Conservation (phyloP, 2,113 vertebrate species). For the Geococcyx californianus region DNA sequence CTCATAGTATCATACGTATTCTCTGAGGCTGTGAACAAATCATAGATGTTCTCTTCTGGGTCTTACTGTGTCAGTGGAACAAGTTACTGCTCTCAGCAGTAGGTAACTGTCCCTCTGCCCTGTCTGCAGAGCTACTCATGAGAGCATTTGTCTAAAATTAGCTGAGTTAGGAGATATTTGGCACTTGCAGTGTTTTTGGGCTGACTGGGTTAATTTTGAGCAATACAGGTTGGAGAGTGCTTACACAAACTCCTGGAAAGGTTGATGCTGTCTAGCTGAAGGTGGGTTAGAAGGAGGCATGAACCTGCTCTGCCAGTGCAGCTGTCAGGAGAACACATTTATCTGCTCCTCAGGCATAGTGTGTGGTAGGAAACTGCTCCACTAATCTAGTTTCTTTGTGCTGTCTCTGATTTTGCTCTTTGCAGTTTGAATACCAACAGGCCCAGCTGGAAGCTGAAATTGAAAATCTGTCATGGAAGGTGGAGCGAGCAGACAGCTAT, state of each 20-base stretch:
- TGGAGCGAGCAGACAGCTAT: constrained; percentile 96
- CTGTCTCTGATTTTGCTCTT: background rate
- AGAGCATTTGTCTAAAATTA: background rate
- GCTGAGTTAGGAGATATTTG: background rate
- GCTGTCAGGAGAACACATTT: background rate
- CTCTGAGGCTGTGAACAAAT: background rate
- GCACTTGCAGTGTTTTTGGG: background rate
- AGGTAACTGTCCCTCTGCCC: background rate
- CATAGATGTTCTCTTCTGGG: background rate
- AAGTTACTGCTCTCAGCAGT: background rate
- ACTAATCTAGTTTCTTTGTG: background rate
- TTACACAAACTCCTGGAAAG: background rate
- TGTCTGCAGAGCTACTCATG: background rate
- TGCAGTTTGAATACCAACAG: constrained; percentile 98
- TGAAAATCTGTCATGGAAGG: constrained; percentile 98
- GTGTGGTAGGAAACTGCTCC: background rate
- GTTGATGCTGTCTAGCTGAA: background rate
- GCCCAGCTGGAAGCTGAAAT: constrained; percentile 98
- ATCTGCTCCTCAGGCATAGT: background rate
- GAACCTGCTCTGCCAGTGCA: background rate
- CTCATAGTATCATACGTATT: background rate
- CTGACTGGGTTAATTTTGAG: background rate
- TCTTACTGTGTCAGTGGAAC: background rate
- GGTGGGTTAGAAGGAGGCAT: background rate
- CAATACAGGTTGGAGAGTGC: background rate